Evolutionary conservation across 2,797 vertebrate species (phyloP), one percentile per base, ranked within the genome.

Genomic region (Pogoniulus pusillus): DNA sequence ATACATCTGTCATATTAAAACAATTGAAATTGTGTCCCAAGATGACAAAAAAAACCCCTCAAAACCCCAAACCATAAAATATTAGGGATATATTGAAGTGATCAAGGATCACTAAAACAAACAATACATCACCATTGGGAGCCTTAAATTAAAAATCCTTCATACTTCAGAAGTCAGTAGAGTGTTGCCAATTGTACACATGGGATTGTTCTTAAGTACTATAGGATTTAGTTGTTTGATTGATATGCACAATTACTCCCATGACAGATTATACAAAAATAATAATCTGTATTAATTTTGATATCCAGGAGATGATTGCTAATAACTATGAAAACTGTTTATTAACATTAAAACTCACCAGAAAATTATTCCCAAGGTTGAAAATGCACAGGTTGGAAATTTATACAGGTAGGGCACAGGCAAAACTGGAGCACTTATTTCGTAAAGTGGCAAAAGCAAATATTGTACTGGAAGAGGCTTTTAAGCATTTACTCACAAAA

Each of bases 81-180:
- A 92, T 92, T 81, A 91, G 20, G 49, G 64, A 64, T 32, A 34
- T 58, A 70, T 90, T 32, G n/a, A 94, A 87, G 75, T 82, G 79
- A 95, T 87, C 74, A 91, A 79, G 82, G 83, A 73, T 76, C 80
- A 76, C 92, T 93, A 93, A 92, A 95, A 89, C 34, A 94, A 94
- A 76, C 63, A 91, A 85, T 49, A 76, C 91, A 59, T 51, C 73
- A 92, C 92, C 92, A 87, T 66, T 83, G 91, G 91, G 87, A 95
- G 68, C 37, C 71, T 45, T 92, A 94, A 95, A 94, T 94, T 96
- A 94, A 95, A 96, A 95, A 93, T 91, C 74, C 60, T 95, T 94
- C 85, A 89, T 94, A 94, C 87, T 87, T 91, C 91, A 93, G 74
- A 94, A 94, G 70, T 91, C 91, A 81, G 66, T 76, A 73, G 62